Conservation (phyloP, 2,888 invertebrate species). For the Lepidocyrtinus sp. region DNA sequence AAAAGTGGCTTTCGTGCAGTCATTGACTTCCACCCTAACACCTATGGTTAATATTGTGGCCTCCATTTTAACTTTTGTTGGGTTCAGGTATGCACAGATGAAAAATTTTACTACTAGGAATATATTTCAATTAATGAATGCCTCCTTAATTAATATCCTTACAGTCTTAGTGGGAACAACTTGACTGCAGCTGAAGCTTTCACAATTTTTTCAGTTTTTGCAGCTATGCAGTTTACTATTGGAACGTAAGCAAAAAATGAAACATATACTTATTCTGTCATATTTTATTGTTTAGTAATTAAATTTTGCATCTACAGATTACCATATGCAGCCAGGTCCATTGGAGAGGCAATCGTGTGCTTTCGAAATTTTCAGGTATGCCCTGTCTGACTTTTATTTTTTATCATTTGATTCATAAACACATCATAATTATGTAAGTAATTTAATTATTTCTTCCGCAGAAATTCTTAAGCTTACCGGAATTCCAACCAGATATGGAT, state of each 20-base stretch:
- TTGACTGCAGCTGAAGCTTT: conserved; percentile 72
- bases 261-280: conserved; percentile 14
- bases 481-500: conserved; percentile 71
- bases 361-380: conserved; percentile 72
- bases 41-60: conserved; percentile 73
- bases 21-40: conserved; percentile 72
- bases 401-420: background rate
- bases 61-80: conserved; percentile 72
- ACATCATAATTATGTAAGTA: background rate
- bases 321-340: conserved; percentile 71
- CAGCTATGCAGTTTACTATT: conserved; percentile 73
- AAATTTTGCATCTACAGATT: conserved; percentile 31
- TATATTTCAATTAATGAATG: background rate
- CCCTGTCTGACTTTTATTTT: background rate
- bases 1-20: conserved; percentile 73
- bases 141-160: too few relatives aligned
- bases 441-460: conserved; percentile 56
- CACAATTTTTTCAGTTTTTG: conserved; percentile 73
- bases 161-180: conserved; percentile 71
- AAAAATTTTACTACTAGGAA: background rate
- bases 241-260: conserved; percentile 71
- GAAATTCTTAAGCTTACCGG: conserved; percentile 72
- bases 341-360: conserved; percentile 72
- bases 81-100: conserved; percentile 70
- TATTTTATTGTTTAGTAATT: background rate